Conservation (phyloP, 2,113 vertebrate species). For the Cavia porcellus region DNA sequence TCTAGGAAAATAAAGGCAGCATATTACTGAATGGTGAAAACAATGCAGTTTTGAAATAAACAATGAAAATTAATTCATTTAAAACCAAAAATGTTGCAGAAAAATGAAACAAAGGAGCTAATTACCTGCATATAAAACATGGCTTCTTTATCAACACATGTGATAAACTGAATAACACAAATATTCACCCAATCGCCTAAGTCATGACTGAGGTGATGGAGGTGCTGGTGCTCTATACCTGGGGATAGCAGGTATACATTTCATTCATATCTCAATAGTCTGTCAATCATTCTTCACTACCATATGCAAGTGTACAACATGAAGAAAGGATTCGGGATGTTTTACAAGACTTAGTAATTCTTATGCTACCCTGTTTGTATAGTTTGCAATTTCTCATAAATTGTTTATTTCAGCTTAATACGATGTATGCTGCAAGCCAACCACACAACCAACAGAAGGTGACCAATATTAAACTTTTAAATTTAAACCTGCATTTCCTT, state of each 20-base stretch:
- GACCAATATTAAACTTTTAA: background rate
- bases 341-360: background rate
- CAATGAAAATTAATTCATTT: background rate
- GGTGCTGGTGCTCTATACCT: fast-evolving
- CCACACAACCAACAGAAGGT: background rate
- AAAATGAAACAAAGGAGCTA: background rate
- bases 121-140: background rate
- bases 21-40: fast-evolving
- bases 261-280: background rate
- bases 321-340: background rate
- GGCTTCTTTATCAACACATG: background rate
- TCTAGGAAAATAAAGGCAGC: background rate
- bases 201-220: fast-evolving
- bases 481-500: too few relatives aligned
- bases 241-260: too few relatives aligned
- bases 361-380: background rate
- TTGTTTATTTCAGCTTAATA: background rate
- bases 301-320: background rate
- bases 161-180: too few relatives aligned
- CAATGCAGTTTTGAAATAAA: background rate
- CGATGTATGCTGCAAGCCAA: background rate
- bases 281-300: background rate
- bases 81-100: background rate
- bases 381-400: background rate
- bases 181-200: background rate